These are phyloP conservation scores for Patiria pectinifera DNA, from an alignment of 53 echinoderm and acorn worm species.

Conservation along the genomic window DNA sequence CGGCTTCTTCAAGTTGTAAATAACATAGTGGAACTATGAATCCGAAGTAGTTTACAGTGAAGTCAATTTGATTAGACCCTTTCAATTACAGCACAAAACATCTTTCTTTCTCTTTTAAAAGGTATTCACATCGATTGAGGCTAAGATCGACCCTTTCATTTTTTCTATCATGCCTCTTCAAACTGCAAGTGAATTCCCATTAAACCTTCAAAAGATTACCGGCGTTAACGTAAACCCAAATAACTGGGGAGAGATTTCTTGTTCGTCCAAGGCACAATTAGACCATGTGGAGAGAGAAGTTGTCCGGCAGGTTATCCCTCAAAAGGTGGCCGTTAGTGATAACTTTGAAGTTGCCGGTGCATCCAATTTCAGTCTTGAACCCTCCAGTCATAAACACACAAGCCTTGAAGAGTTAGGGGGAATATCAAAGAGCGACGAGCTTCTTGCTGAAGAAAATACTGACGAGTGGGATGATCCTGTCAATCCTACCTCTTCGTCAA, in stretches of 20 bases:
- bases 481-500: not conserved
- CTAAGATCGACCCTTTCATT: constrained; percentile 21
- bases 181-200: not conserved
- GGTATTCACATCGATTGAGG: constrained; percentile 31
- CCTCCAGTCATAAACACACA: not conserved
- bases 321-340: not conserved
- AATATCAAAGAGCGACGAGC: not conserved
- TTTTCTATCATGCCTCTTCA: constrained; percentile 8
- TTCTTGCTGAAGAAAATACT: not conserved
- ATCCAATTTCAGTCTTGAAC: not conserved
- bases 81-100: not conserved
- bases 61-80: not conserved
- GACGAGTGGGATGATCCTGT: not conserved
- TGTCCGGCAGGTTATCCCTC: not conserved
- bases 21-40: too few species aligned
- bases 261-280: not conserved
- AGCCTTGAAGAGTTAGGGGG: not conserved
- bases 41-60: not conserved
- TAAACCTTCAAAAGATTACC: not conserved
- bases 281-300: constrained; percentile 18
- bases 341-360: constrained; percentile 1
- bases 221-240: not conserved
- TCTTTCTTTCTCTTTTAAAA: not conserved
- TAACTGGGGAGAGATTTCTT: not conserved
- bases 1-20: too few species aligned